Evolutionary conservation across 2,113 vertebrate genomes (phyloP).

Genomic region (Epinephelus lanceolatus): DNA sequence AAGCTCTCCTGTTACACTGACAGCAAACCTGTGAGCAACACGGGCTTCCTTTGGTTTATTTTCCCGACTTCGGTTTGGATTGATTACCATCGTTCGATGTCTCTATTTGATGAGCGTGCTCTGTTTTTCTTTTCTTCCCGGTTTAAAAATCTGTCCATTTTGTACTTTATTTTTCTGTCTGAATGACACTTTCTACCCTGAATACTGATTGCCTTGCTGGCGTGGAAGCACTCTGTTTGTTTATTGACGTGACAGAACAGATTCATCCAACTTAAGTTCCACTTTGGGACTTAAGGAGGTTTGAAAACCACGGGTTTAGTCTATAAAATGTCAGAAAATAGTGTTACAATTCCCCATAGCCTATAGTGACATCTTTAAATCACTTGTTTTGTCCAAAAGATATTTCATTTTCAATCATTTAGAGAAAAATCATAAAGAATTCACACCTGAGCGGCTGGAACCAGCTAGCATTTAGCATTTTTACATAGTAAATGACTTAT

Average conservation of each 20-base stretch:
- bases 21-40: not conserved
- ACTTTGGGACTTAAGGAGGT: not conserved
- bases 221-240: constrained; percentile 3
- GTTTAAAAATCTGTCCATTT: not conserved
- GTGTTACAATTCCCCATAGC: not conserved
- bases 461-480: not conserved
- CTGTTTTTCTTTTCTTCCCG: not conserved
- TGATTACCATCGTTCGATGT: not conserved
- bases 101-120: not conserved
- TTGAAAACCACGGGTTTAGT: not conserved
- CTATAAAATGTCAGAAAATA: constrained; percentile 1
- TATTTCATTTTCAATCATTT: too few species aligned
- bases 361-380: not conserved
- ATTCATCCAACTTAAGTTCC: constrained; percentile 17
- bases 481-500: not conserved
- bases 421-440: not conserved
- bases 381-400: not conserved
- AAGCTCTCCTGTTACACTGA: not conserved
- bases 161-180: constrained; percentile 5
- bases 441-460: not conserved
- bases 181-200: constrained; percentile 7
- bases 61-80: not conserved
- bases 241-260: constrained; percentile 3
- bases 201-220: constrained; percentile 5
- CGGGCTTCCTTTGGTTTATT: not conserved